Conservation (phyloP, 2,113 vertebrate genomes). For the Corythoichthys haematopterus region DNA sequence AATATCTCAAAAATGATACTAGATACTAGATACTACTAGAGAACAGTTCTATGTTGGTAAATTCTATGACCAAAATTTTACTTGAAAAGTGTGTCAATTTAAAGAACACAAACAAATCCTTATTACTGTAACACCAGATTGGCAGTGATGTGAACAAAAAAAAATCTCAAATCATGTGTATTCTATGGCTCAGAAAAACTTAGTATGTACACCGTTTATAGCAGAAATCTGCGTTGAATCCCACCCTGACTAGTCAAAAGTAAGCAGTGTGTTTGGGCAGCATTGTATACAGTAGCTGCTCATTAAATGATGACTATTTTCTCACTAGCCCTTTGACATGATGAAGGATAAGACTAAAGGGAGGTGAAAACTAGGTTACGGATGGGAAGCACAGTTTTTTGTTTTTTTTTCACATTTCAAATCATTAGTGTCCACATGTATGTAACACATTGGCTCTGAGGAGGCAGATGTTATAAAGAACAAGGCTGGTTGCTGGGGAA, state of each 20-base stretch:
- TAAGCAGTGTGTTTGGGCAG: background rate
- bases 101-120: too few species aligned
- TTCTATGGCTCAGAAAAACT: too few species aligned
- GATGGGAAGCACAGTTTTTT: slow-evolving; percentile 19
- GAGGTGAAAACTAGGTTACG: slow-evolving; percentile 30
- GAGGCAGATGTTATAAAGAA: slow-evolving; percentile 28
- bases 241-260: background rate
- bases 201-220: background rate
- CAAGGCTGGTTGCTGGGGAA: slow-evolving; percentile 5
- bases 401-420: slow-evolving; percentile 21
- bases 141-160: too few species aligned
- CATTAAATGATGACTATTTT: slow-evolving; percentile 12
- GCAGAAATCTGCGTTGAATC: background rate
- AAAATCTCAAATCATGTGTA: too few species aligned
- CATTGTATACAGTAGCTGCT: background rate
- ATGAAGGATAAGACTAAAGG: slow-evolving; percentile 25
- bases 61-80: too few species aligned
- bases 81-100: too few species aligned
- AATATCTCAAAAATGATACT: too few species aligned
- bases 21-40: too few species aligned
- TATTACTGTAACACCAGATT: too few species aligned
- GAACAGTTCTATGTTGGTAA: too few species aligned
- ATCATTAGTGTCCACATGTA: slow-evolving; percentile 15
- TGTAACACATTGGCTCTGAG: slow-evolving; percentile 15
- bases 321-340: slow-evolving; percentile 4